Evolutionary conservation across 2,888 invertebrate genomes (phyloP), one percentile per base, ranked within the genome.

Genomic region (Lacanobia oleracea): DNA sequence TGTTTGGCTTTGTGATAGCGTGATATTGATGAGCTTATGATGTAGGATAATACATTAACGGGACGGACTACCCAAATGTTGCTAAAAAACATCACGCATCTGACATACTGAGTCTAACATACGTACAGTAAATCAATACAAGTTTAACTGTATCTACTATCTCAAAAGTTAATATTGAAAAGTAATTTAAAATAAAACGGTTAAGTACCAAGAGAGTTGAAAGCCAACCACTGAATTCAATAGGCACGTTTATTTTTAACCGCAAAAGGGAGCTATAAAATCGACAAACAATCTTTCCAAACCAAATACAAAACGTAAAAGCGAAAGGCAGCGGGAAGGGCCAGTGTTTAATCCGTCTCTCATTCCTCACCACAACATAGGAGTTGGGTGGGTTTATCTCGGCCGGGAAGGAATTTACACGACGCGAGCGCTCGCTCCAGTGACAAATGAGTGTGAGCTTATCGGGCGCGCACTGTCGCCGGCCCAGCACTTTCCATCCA

Each of bases 381-480:
- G 90, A 90, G 91, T 87, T 90, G 91, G 90, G 92, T 91, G 91
- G 89, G 91, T 94, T 93, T 94, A 94, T 94, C 94, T 93, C 87
- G 84, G 87, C 84, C 85, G 88, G 89, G 89, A 88, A 91, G 91
- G 94, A 94, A 95, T 95, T 93, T 94, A 94, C 95, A 94, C 92
- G 94, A 91, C 91, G 91, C 90, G 88, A 89, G 88, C 92, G 90
- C 91, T 90, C 90, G 93, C 90, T 87, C 88, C 88, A 89, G 94
- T 95, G 95, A 95, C 95, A 95, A 95, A 95, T 95, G 95, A 95
- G 93, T 87, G 89, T 87, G 90, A 75, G 88, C 92, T 94, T 95
- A 95, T 94, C 95, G 90, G 81, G 67, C 77, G 88, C 87, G 84
- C 87, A 87, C 87, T 90, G 90, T 90, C 88, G 88, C 87, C 57